These are phyloP conservation scores for Loriculus beryllinus DNA, from an alignment of 2,797 vertebrate species.

Conservation along the genomic window DNA sequence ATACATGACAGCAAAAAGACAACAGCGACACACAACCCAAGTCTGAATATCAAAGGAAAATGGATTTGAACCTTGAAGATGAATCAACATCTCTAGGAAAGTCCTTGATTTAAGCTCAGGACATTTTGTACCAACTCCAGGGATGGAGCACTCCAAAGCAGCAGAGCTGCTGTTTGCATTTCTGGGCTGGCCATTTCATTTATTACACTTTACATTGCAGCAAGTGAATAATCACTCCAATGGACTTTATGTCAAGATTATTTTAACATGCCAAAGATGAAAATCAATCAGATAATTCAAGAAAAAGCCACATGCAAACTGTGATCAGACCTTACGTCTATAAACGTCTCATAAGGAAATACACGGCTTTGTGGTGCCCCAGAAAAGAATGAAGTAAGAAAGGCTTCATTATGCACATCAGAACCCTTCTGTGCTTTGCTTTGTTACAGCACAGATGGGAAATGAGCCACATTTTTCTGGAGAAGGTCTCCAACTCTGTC, in stretches of 20 bases:
- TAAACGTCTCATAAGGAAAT: background rate
- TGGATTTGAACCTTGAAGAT: background rate
- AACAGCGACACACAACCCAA: rapidly evolving
- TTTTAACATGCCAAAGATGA: background rate
- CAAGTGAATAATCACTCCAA: background rate
- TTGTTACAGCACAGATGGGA: background rate
- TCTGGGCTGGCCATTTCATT: background rate
- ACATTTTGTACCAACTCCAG: background rate
- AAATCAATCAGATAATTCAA: background rate
- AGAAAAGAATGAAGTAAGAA: background rate
- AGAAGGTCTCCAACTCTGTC: background rate
- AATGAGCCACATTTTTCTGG: background rate
- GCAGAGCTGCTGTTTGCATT: background rate
- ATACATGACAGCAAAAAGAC: background rate
- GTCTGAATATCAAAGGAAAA: background rate
- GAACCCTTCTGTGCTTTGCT: background rate
- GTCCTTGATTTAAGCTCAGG: background rate
- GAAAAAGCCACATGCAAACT: background rate
- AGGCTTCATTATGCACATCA: background rate
- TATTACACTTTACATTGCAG: background rate
- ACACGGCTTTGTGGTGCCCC: background rate
- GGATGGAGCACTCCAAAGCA: background rate
- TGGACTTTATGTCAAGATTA: background rate
- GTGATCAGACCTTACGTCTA: background rate
- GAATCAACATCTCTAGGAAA: background rate